A percentile compares a stretch with the other conserved stretches of the same genome.
Conservation (phyloP, 1,140 invertebrate genomes). For the Hetaerina americana region DNA sequence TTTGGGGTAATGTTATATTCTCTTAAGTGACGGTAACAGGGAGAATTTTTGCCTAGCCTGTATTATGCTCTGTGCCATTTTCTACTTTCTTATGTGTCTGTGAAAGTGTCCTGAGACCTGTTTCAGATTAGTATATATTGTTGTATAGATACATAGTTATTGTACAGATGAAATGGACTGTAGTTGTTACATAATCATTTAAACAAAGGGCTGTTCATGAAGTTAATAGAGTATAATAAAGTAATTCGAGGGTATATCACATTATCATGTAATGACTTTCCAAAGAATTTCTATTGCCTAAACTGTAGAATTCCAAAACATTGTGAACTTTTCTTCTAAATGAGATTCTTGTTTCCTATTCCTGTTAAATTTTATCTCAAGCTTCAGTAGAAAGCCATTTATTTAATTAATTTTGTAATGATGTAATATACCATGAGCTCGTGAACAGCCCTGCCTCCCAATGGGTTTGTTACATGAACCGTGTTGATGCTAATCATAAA, state of each 20-base stretch:
- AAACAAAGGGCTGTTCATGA: conserved; percentile 10
- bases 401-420: not conserved
- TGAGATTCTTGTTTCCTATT: not conserved
- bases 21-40: not conserved
- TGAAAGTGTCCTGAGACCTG: conserved; percentile 8
- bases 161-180: conserved; percentile 11
- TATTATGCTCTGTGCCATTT: conserved; percentile 12
- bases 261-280: not conserved
- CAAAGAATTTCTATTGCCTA: not conserved
- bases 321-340: not conserved
- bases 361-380: not conserved
- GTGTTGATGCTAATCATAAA: not conserved
- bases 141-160: conserved; percentile 5
- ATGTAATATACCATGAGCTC: not conserved
- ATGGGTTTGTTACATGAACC: not conserved
- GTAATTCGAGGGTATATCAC: not conserved
- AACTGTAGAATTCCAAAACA: not conserved
- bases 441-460: not conserved
- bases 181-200: conserved; percentile 13
- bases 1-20: not conserved
- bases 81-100: conserved; percentile 14
- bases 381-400: not conserved
- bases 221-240: conserved; percentile 5
- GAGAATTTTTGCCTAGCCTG: not conserved
- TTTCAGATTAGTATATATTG: conserved; percentile 10